Evolutionary conservation across 2,113 vertebrate genomes (phyloP).

Genomic region (Chionodraco myersi): DNA sequence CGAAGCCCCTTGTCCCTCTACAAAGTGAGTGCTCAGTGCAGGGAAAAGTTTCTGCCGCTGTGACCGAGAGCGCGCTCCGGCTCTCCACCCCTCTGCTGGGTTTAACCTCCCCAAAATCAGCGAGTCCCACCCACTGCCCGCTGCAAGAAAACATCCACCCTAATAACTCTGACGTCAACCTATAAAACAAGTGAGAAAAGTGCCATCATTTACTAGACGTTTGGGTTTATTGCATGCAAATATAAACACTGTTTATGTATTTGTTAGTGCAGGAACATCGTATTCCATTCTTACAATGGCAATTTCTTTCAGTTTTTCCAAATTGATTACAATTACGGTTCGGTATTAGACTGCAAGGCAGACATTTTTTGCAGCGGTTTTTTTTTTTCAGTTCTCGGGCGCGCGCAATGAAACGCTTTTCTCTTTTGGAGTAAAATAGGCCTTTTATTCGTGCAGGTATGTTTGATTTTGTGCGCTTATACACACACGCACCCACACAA

Average conservation of each 20-base stretch:
- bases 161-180: constrained; percentile 41
- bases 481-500: constrained; percentile 60
- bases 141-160: constrained; percentile 49
- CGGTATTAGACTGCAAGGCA: neutral
- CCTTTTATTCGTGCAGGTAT: constrained; percentile 68
- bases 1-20: constrained; percentile 20
- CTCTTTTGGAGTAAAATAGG: constrained; percentile 44
- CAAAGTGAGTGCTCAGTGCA: constrained; percentile 39
- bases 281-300: no score
- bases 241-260: no score
- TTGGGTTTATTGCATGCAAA: neutral
- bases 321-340: neutral
- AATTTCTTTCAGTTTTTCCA: neutral
- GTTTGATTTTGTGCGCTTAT: constrained; percentile 62
- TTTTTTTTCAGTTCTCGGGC: constrained; percentile 1
- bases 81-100: constrained; percentile 83
- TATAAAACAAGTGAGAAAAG: neutral
- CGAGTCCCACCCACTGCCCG: constrained; percentile 76
- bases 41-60: constrained; percentile 76
- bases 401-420: constrained; percentile 27
- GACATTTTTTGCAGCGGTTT: constrained; percentile 36
- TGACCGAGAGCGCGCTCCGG: constrained; percentile 81
- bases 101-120: constrained; percentile 83
- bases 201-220: neutral
- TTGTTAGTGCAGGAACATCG: no score